phyloP scores from a whole-genome alignment of 2,888 invertebrate genomes.

The Diarsia mendica region DNA sequence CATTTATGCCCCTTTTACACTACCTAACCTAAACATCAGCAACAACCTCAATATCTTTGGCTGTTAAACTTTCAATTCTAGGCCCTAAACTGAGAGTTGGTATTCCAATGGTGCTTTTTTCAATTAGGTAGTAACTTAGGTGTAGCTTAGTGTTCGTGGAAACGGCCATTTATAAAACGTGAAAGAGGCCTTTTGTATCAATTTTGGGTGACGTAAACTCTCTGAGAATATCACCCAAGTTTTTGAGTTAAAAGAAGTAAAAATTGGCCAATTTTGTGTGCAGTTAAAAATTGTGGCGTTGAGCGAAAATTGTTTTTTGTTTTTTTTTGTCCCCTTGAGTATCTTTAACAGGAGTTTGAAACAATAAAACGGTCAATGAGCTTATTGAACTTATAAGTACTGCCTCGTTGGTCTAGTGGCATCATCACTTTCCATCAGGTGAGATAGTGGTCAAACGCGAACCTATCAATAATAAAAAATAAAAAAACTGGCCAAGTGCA shows the following conservation, averaged over 20 bases:
- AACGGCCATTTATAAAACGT: not conserved
- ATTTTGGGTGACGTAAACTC: conserved; percentile 52
- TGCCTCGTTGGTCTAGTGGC: no score
- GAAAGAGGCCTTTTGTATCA: conserved; percentile 60
- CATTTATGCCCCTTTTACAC: conserved; percentile 34
- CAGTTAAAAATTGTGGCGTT: conserved; percentile 42
- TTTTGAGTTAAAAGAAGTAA: conserved; percentile 56
- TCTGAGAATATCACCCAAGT: conserved; percentile 57
- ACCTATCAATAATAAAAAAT: no score
- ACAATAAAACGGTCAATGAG: not conserved
- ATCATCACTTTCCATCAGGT: no score
- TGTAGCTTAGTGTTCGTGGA: not conserved
- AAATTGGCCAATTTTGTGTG: conserved; percentile 47
- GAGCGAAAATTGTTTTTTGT: conserved; percentile 21
- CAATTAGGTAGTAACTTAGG: not conserved
- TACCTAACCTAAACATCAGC: not conserved
- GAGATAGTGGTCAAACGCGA: no score
- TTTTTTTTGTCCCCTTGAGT: not conserved
- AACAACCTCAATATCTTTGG: not conserved
- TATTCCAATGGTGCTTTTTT: not conserved
- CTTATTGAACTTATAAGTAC: not conserved
- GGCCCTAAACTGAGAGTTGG: not conserved
- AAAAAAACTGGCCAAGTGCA: no score
- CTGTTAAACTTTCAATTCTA: not conserved
- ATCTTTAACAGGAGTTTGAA: not conserved